Evolutionary conservation across 2,888 invertebrate genomes (phyloP), one percentile per base, ranked within the genome.

Genomic region (Philereme vetulata): DNA sequence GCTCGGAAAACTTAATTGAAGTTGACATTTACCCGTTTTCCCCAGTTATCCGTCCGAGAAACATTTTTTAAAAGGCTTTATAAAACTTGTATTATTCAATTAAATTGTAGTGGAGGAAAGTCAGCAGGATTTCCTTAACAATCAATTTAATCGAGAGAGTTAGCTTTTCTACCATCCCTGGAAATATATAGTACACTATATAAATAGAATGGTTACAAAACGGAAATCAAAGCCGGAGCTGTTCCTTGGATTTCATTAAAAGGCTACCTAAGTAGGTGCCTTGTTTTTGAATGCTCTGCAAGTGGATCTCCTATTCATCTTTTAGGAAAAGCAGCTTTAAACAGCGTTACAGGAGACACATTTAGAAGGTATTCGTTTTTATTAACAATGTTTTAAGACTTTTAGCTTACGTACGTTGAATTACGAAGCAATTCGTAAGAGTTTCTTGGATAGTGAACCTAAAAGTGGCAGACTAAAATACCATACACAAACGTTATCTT

Each of bases 11-110:
- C 64, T 64, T 61, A 57, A 62, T 55, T 64, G 49, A 52, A 64
- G 65, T 66, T 66, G 64, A 68, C 66, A 62, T 64, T 60, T 56
- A 66, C 56, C 64, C 64, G 55, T 57, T 61, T 61, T 56, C 46
- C 51, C 52, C 52, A 52, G 57, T 60, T 60, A 62, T 65, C 59
- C 47, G 46, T 52, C 38, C 38, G 38, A 21, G 51, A 57, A 62
- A 51, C 55, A 61, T 59, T 68, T 64, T 49, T 56, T 63, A 59
- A 63, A 63, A 52, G 44, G 63, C 48, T 62, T 55, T 49, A 32
- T 40, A 50, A 52, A 48, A 35, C 11, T 40, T 34, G n/a, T 49
- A 40, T 58, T 52, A 58, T 58, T 53, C 44, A 52, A 49, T 58
- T 58, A 44, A 52, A 58, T 49, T 52, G 44, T 49, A 49, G 58